Percentiles rank a stretch among this genome's conserved stretches.
Conservation (phyloP, 1,140 invertebrate species). For the Thaumetopoea pityocampa region DNA sequence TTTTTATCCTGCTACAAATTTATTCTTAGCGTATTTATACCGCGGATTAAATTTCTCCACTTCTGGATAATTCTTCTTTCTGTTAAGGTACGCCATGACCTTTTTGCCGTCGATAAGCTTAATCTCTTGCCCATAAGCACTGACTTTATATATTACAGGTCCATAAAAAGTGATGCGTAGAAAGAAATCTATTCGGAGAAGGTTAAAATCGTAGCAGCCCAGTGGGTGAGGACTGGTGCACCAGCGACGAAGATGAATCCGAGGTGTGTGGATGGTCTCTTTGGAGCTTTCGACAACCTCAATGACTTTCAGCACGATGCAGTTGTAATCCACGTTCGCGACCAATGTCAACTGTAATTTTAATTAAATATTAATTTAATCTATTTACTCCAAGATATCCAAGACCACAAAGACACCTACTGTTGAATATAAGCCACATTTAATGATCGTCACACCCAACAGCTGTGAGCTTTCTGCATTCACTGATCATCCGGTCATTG, state of each 20-base stretch:
- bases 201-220: background rate
- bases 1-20: no score
- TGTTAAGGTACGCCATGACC: no score
- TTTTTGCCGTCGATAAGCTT: slow-evolving; percentile 1
- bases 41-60: no score
- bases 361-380: background rate
- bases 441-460: no score
- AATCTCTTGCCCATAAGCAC: slow-evolving; percentile 1
- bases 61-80: no score
- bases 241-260: background rate
- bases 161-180: slow-evolving; percentile 2
- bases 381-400: background rate
- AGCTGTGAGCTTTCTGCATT: no score
- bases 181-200: slow-evolving; percentile 1
- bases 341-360: slow-evolving; percentile 6
- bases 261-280: background rate
- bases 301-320: background rate
- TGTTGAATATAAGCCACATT: no score
- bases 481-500: no score
- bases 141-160: background rate
- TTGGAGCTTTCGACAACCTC: background rate
- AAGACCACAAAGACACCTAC: no score
- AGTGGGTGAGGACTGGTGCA: background rate
- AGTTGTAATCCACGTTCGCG: slow-evolving; percentile 2
- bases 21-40: no score